Evolutionary conservation across 2,113 vertebrate genomes (phyloP).

Genomic region (Microcebus jonahi): DNA sequence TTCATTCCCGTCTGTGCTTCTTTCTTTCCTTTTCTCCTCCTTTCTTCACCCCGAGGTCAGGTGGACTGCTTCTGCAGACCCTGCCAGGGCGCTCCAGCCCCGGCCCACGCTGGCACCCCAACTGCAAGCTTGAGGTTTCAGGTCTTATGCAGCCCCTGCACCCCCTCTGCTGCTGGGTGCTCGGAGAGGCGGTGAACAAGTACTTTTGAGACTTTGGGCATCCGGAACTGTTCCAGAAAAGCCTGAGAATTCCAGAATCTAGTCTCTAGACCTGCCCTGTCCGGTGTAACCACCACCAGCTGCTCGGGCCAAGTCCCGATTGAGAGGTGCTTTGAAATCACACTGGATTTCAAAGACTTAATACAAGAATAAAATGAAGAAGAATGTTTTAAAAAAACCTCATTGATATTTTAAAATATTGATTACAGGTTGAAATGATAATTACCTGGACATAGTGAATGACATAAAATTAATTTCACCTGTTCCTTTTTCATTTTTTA

Average conservation of each 20-base stretch:
- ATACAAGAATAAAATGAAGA: not conserved
- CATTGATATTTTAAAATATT: not conserved
- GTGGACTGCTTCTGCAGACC: not conserved
- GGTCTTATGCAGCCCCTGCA: accelerated
- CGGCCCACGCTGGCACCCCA: not conserved
- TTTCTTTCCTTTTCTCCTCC: not conserved
- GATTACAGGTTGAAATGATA: not conserved
- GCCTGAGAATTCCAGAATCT: not conserved
- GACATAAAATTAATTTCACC: not conserved
- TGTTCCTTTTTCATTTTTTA: not conserved
- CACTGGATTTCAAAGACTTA: not conserved
- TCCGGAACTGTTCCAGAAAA: not conserved
- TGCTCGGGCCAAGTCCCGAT: accelerated
- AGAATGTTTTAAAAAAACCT: not conserved
- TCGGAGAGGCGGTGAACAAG: not conserved
- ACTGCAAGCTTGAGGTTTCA: not conserved
- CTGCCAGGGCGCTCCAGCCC: not conserved
- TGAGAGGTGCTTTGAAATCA: not conserved
- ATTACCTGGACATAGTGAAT: not conserved
- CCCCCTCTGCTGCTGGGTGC: not conserved
- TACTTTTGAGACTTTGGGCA: not conserved
- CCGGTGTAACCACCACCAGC: not conserved
- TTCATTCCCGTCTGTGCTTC: no score
- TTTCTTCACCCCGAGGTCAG: not conserved
- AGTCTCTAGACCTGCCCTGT: not conserved